phyloP scores from a whole-genome alignment of 2,888 invertebrate species.

The Mesorhabditis belari region DNA sequence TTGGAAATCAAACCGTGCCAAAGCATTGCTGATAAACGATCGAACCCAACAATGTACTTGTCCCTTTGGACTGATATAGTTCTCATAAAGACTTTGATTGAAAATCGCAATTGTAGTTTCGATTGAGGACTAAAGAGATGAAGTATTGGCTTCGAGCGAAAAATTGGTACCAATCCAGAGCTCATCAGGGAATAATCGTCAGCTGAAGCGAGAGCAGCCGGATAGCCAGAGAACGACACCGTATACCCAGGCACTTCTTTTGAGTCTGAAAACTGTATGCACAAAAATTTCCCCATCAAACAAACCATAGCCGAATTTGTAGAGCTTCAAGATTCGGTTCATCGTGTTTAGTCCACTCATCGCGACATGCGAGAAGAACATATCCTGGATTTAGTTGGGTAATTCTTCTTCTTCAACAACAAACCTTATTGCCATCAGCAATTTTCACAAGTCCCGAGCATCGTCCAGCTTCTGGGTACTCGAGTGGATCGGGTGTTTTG shows the following conservation, averaged over 20 bases:
- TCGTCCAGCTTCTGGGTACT: slow-evolving; percentile 35
- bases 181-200: slow-evolving; percentile 53
- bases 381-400: slow-evolving; percentile 12
- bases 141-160: background rate
- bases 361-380: slow-evolving; percentile 48
- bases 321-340: slow-evolving; percentile 49
- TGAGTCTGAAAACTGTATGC: slow-evolving; percentile 19
- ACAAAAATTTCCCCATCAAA: background rate
- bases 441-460: slow-evolving; percentile 50
- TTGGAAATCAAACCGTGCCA: slow-evolving; percentile 60
- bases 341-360: slow-evolving; percentile 50
- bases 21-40: slow-evolving; percentile 73
- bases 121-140: slow-evolving; percentile 60
- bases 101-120: slow-evolving; percentile 74
- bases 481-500: slow-evolving; percentile 38
- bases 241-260: slow-evolving; percentile 55
- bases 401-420: background rate
- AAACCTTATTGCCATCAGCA: slow-evolving; percentile 33
- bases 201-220: slow-evolving; percentile 50
- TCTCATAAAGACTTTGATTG: slow-evolving; percentile 67
- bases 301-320: slow-evolving; percentile 65
- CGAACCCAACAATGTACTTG: slow-evolving; percentile 65
- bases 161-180: slow-evolving; percentile 35
- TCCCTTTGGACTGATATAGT: slow-evolving; percentile 64
- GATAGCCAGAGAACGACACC: slow-evolving; percentile 51